Percentiles rank a stretch among this genome's conserved stretches.
Evolutionary conservation across 2,113 vertebrate genomes (phyloP).

Genomic region (Ranitomeya variabilis): DNA sequence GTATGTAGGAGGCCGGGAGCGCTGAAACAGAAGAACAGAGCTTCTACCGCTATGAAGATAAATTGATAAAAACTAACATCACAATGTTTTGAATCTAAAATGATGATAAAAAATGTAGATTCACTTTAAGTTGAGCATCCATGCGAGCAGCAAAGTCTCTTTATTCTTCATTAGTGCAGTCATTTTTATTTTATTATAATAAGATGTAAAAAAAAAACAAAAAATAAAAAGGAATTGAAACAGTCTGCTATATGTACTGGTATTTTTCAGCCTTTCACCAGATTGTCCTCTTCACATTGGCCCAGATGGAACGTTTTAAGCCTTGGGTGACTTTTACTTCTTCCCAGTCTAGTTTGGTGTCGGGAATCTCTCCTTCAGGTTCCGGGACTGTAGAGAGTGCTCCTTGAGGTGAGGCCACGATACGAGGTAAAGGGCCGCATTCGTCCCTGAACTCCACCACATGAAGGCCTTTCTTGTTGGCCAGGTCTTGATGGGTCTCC

Average conservation of each 20-base stretch:
- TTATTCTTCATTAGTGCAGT: not conserved
- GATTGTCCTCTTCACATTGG: slow-evolving; percentile 72
- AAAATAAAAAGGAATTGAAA: not conserved
- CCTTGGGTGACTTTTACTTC: slow-evolving; percentile 83
- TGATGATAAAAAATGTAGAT: not conserved
- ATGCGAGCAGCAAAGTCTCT: not conserved
- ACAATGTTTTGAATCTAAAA: not conserved
- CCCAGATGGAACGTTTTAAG: slow-evolving; percentile 80
- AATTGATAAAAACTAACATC: not conserved
- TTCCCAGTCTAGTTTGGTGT: slow-evolving; percentile 82
- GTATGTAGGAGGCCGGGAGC: not conserved
- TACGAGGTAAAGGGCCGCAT: slow-evolving; percentile 79
- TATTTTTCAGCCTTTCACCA: slow-evolving; percentile 65
- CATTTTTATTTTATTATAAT: not conserved
- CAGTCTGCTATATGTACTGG: not conserved
- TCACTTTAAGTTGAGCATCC: not conserved
- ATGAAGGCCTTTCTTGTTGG: slow-evolving; percentile 82
- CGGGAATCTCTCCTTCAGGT: slow-evolving; percentile 75
- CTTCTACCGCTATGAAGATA: not conserved
- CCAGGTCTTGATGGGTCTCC: slow-evolving; percentile 86
- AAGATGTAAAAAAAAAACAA: not conserved
- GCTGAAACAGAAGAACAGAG: not conserved
- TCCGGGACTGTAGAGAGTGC: slow-evolving; percentile 69
- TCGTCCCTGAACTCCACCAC: slow-evolving; percentile 88
- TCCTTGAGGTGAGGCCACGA: slow-evolving; percentile 80